Conservation (phyloP, 2,113 vertebrate species). For the Gobiocypris rarus region DNA sequence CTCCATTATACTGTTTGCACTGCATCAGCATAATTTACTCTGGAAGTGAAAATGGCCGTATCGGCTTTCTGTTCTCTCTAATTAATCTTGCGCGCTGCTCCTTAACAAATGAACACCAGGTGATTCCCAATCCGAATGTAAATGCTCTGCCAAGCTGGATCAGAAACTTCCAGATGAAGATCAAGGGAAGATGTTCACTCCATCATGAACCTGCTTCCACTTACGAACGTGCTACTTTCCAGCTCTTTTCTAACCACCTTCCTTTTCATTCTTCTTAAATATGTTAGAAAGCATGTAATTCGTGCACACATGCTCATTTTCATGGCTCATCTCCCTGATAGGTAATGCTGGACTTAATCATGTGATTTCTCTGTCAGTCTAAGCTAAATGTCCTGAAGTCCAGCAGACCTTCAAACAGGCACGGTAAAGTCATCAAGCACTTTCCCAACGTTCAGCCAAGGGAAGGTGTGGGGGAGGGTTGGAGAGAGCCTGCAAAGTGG, state of each 20-base stretch:
- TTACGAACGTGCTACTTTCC: slow-evolving; percentile 1
- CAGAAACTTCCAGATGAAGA: slow-evolving; percentile 26
- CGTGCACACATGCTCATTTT: slow-evolving; percentile 35
- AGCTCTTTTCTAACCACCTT: slow-evolving; percentile 18
- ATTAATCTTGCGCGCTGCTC: slow-evolving; percentile 57
- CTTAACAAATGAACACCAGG: slow-evolving; percentile 36
- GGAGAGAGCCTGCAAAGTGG: slow-evolving; percentile 28
- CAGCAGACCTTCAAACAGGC: slow-evolving; percentile 36
- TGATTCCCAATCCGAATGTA: slow-evolving; percentile 6
- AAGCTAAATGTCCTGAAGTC: slow-evolving; percentile 41
- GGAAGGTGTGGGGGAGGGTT: slow-evolving; percentile 33
- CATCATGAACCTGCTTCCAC: slow-evolving; percentile 10
- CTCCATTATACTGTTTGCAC: slow-evolving; percentile 33
- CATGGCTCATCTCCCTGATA: slow-evolving; percentile 38
- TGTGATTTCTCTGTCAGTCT: slow-evolving; percentile 33
- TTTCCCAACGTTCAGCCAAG: slow-evolving; percentile 40
- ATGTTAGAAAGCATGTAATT: slow-evolving; percentile 19
- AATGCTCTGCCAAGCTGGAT: slow-evolving; percentile 5
- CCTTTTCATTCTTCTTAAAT: neutral
- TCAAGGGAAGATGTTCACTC: neutral
- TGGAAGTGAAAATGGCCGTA: slow-evolving; percentile 63
- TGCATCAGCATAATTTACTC: slow-evolving; percentile 59
- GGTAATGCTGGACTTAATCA: slow-evolving; percentile 30
- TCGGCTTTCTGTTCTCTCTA: slow-evolving; percentile 64
- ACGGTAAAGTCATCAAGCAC: slow-evolving; percentile 58